A percentile compares a stretch with the other conserved stretches of the same genome.
Conservation (phyloP, 1,140 invertebrate genomes). For the Magallana ariakensis region DNA sequence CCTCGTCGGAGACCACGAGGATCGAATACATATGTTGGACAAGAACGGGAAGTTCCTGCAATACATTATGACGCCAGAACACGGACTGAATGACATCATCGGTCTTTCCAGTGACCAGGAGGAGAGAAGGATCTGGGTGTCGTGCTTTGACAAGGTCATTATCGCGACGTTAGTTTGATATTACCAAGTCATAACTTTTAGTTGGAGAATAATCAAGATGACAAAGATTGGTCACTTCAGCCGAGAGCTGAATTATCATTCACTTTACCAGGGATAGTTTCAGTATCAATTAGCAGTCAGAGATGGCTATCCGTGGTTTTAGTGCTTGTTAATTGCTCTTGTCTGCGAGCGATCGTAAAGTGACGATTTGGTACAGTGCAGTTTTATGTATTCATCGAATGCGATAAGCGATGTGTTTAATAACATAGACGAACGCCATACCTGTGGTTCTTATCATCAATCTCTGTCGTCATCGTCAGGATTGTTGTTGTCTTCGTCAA, state of each 20-base stretch:
- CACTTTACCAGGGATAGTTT: conserved; percentile 4
- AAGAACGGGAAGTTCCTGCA: conserved; percentile 31
- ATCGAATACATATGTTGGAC: conserved; percentile 31
- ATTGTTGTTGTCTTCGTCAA: neutral
- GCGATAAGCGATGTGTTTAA: neutral
- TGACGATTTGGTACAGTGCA: neutral
- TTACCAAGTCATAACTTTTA: too few relatives aligned
- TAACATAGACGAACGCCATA: neutral
- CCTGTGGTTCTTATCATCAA: neutral
- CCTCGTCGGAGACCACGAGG: conserved; percentile 34
- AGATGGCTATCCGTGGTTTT: neutral
- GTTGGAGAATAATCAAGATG: neutral
- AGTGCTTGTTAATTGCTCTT: conserved; percentile 21
- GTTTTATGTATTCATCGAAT: conserved; percentile 9
- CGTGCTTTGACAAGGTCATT: conserved; percentile 36
- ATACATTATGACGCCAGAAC: conserved; percentile 27
- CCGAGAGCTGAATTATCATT: neutral
- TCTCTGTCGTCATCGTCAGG: neutral
- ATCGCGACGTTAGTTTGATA: conserved; percentile 8
- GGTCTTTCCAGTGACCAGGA: conserved; percentile 3
- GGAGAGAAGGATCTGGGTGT: conserved; percentile 31
- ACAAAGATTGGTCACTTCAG: conserved; percentile 20
- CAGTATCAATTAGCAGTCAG: conserved; percentile 7
- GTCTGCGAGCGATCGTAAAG: neutral
- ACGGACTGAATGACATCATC: conserved; percentile 23